phyloP scores from a whole-genome alignment of 2,797 vertebrate species.

The Enteromius anoplus region DNA sequence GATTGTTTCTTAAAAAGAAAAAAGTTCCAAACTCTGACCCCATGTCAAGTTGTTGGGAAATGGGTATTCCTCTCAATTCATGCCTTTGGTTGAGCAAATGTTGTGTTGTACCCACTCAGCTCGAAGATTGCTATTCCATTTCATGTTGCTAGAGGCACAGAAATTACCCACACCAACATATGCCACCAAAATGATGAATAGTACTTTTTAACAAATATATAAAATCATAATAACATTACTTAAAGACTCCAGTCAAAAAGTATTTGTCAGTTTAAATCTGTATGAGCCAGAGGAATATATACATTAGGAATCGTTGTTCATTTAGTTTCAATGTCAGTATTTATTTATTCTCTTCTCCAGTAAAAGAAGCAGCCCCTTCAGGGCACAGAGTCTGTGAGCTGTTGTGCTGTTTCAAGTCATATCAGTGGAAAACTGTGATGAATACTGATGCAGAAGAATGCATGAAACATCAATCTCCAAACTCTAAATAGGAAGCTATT shows the following conservation, averaged over 20 bases:
- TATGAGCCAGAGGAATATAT: background rate
- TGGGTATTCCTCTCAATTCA: background rate
- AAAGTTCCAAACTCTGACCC: background rate
- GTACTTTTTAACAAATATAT: background rate
- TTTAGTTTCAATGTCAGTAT: background rate
- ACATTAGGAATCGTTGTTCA: background rate
- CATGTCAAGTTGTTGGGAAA: background rate
- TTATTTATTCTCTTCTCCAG: background rate
- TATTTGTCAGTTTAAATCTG: background rate
- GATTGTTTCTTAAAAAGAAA: background rate
- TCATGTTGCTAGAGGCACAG: background rate
- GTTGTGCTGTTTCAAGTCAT: background rate
- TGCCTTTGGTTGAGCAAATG: background rate
- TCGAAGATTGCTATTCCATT: background rate
- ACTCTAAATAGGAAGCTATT: background rate
- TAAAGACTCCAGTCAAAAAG: background rate
- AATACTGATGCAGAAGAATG: background rate
- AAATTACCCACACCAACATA: background rate
- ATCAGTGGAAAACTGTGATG: constrained; percentile 9
- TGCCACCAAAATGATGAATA: background rate
- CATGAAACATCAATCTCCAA: background rate
- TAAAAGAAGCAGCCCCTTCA: background rate
- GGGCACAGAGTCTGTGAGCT: background rate
- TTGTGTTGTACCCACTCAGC: background rate
- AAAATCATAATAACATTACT: background rate